These are phyloP conservation scores for Squalus acanthias DNA, from an alignment of 2,797 vertebrate genomes.

Conservation along the genomic window DNA sequence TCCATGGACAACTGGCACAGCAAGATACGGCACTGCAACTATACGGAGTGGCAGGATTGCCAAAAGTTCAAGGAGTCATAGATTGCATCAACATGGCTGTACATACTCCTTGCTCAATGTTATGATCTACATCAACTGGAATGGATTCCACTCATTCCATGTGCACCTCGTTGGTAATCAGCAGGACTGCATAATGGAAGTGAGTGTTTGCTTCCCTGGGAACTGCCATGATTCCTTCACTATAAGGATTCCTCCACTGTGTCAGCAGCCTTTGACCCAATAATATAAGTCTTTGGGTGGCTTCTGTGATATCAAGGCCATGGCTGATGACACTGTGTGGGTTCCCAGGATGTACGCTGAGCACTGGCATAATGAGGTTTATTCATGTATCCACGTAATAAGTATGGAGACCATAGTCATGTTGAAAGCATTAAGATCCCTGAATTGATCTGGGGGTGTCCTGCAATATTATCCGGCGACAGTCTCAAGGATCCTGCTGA, in stretches of 20 bases:
- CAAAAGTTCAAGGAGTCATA: neutral
- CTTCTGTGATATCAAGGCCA: neutral
- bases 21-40: neutral
- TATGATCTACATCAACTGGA: neutral
- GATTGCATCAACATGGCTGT: neutral
- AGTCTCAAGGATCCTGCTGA: neutral
- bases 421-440: neutral
- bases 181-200: neutral
- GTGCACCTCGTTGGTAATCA: neutral
- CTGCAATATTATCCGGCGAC: neutral
- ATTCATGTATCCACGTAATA: neutral
- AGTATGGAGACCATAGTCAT: neutral
- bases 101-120: neutral
- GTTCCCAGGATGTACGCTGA: neutral
- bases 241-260: too few species aligned
- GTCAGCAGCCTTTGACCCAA: neutral
- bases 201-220: neutral
- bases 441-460: neutral
- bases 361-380: neutral
- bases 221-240: neutral
- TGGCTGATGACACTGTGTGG: neutral
- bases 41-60: neutral
- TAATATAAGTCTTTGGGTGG: neutral
- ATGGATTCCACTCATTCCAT: neutral
- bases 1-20: neutral